Percentiles rank a stretch among this genome's conserved stretches.
Evolutionary conservation across 2,113 vertebrate species (phyloP).

Genomic region (Cynocephalus volans): DNA sequence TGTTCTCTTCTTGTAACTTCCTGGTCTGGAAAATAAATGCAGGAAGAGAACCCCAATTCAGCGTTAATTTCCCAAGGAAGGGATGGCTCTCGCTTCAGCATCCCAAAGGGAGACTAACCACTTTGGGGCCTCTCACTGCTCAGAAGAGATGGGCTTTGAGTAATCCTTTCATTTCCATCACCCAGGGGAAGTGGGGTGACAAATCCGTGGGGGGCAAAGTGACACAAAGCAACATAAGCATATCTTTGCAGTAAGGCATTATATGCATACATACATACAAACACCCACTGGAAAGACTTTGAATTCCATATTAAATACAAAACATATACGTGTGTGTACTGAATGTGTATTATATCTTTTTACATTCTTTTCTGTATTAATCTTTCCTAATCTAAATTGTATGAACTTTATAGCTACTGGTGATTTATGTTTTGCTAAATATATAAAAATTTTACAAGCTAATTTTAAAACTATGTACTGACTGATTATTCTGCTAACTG

Average conservation of each 20-base stretch:
- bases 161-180: too few species aligned
- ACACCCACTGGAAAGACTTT: background rate
- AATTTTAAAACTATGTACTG: background rate
- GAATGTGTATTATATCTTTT: background rate
- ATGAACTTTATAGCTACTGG: background rate
- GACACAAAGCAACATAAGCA: background rate
- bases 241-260: background rate
- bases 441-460: background rate
- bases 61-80: too few species aligned
- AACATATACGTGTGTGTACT: background rate
- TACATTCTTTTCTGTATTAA: background rate
- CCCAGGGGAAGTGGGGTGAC: too few species aligned
- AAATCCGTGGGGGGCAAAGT: too few species aligned
- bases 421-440: background rate
- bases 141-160: too few species aligned
- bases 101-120: too few species aligned
- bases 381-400: background rate
- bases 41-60: too few species aligned
- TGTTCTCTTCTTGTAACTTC: too few species aligned
- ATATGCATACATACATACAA: background rate
- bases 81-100: too few species aligned
- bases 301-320: background rate
- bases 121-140: too few species aligned
- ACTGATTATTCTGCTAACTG: background rate
- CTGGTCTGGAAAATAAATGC: too few species aligned